Evolutionary conservation across 23 tunicate genomes (phyloP), one percentile per base, ranked within the genome.

Genomic region (Halocynthia roretzi): DNA sequence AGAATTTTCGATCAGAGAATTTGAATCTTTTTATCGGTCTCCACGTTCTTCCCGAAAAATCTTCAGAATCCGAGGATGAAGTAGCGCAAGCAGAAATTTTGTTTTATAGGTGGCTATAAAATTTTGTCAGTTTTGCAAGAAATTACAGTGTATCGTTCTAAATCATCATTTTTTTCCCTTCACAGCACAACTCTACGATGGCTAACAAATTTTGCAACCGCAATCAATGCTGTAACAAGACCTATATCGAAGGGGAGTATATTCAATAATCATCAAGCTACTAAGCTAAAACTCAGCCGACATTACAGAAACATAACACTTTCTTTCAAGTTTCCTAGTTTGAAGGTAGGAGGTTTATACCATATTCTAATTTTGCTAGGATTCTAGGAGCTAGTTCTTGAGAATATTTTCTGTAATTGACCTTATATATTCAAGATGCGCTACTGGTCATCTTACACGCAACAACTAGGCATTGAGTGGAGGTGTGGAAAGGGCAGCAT

Each of bases 401-500:
- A 58, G 63, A 58, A 58, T 58, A 2, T 58, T 31, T 4, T 31
- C 44, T 31, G 44, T 31, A 31, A 31, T 31, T 4, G 44, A 31
- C 44, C 4, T 31, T 31, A 31, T 31, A 31, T 31, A 31, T 31
- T 31, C 44, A 31, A 92, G 98, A 86, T 88, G 44, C 60, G 79
- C 1, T 92, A 92, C 44, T 92, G 98, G 98, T 82, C 98, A 7
- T 92, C 98, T 6, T 92, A 82, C 76, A 87, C 98, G 52, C 98
- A 84, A 56, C 92, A 86, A 49, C 79, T 92, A 11, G 98, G 98
- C 18, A 71, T 92, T 15, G 98, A 92, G 62, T 82, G 83, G 87
- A 8, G 72, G 53, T 92, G 98, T 53, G 92, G 98, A 11, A 77
- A 86, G 0, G 98, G 98, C 10, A 80, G 80, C n/a, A 80, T 92